These are phyloP conservation scores for Bostrychus sinensis DNA, from an alignment of 2,113 vertebrate genomes.

Conservation along the genomic window DNA sequence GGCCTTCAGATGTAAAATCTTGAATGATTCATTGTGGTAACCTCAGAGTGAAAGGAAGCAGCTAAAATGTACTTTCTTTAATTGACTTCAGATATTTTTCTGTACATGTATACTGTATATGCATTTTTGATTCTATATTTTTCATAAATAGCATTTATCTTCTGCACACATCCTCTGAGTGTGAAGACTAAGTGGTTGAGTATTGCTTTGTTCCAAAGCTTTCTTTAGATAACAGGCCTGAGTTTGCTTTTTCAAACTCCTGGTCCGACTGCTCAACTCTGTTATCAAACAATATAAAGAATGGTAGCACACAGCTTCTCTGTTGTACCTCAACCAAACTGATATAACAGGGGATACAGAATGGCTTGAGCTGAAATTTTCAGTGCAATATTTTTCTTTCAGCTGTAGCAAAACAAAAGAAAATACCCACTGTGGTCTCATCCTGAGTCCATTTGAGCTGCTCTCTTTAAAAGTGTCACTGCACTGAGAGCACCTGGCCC, in stretches of 20 bases:
- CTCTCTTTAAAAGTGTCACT: background rate
- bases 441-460: slow-evolving; percentile 5
- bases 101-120: too few species aligned
- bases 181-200: too few species aligned
- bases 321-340: slow-evolving; percentile 39
- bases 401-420: slow-evolving; percentile 20
- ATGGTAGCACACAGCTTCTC: slow-evolving; percentile 19
- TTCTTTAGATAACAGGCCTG: slow-evolving; percentile 26
- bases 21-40: too few species aligned
- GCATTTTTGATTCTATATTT: too few species aligned
- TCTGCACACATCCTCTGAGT: too few species aligned
- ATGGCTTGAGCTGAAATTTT: slow-evolving; percentile 21
- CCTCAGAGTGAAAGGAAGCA: too few species aligned
- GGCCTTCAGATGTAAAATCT: too few species aligned
- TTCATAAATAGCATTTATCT: too few species aligned
- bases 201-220: too few species aligned
- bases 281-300: slow-evolving; percentile 26
- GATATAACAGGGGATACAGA: slow-evolving; percentile 34
- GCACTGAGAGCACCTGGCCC: background rate
- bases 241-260: slow-evolving; percentile 28
- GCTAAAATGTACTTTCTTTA: too few species aligned
- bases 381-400: slow-evolving; percentile 20
- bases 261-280: slow-evolving; percentile 43
- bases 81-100: too few species aligned
- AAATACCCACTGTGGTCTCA: slow-evolving; percentile 9